These are phyloP conservation scores for Camponotus fellah DNA, from an alignment of 2,888 invertebrate species.

Conservation along the genomic window DNA sequence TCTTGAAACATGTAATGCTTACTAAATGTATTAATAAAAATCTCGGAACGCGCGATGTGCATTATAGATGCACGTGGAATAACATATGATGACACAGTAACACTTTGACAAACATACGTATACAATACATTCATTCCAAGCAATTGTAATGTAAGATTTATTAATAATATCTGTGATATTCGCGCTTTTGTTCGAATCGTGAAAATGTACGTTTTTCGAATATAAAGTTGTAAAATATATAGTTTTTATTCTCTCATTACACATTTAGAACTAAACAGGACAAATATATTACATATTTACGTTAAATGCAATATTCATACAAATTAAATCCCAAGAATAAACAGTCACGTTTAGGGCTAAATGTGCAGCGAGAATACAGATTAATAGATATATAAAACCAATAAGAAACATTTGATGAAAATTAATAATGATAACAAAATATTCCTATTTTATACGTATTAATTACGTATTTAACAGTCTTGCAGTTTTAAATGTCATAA, in stretches of 20 bases:
- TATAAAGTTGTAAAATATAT: not conserved
- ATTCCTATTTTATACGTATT: constrained; percentile 3
- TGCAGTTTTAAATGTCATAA: not conserved
- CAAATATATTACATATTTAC: not conserved
- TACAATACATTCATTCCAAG: constrained; percentile 22
- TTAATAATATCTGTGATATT: not conserved
- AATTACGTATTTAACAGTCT: constrained; percentile 13
- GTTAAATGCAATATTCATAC: not conserved
- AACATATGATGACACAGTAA: constrained; percentile 24
- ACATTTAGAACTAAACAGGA: constrained; percentile 12
- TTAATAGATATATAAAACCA: not conserved
- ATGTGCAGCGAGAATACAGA: constrained; percentile 5
- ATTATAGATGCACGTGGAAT: constrained; percentile 7
- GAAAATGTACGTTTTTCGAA: not conserved
- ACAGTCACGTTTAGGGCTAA: constrained; percentile 9
- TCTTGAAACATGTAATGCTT: constrained; percentile 5
- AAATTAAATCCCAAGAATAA: not conserved
- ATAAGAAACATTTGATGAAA: not conserved
- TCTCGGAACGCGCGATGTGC: constrained; percentile 2
- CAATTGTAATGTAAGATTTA: constrained; percentile 6
- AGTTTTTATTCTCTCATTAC: constrained; percentile 9
- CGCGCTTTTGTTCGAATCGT: not conserved
- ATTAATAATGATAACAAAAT: not conserved
- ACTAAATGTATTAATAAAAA: constrained; percentile 11
- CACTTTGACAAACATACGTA: constrained; percentile 9